Conservation (phyloP, 2,888 invertebrate genomes). For the Protula sp. region DNA sequence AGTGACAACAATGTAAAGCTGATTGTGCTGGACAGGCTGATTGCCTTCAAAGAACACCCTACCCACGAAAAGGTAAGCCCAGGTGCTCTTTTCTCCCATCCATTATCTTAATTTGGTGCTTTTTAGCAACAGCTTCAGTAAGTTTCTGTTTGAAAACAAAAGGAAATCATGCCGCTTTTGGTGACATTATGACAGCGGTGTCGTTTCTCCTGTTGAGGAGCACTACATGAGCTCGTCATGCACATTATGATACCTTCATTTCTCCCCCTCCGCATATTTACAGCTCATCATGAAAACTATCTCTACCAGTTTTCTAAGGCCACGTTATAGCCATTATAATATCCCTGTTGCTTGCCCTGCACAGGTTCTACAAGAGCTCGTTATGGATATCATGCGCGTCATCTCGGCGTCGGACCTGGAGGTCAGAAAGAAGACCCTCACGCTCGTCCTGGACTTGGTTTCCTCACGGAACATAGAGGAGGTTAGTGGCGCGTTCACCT, state of each 20-base stretch:
- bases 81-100: conserved; percentile 39
- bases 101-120: too few relatives aligned
- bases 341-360: too few relatives aligned
- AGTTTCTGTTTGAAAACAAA: too few relatives aligned
- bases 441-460: conserved; percentile 82
- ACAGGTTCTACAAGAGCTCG: conserved; percentile 62
- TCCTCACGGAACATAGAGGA: conserved; percentile 90
- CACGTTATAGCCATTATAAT: too few relatives aligned
- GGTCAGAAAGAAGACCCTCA: conserved; percentile 78
- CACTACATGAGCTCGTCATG: too few relatives aligned
- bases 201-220: too few relatives aligned
- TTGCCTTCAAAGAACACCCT: conserved; percentile 76
- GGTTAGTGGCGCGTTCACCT: conserved; percentile 31
- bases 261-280: too few relatives aligned
- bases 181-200: too few relatives aligned
- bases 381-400: conserved; percentile 96
- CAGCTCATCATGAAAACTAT: too few relatives aligned
- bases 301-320: too few relatives aligned
- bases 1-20: conserved; percentile 99
- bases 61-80: conserved; percentile 77
- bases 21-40: conserved; percentile 89
- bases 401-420: conserved; percentile 89
- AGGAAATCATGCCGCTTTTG: too few relatives aligned
- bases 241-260: too few relatives aligned
- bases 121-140: neutral